A percentile compares a stretch with the other conserved stretches of the same genome.
Conservation (phyloP, 30 jellyfish, hydroid and myxozoan genomes). For the Sanderia malayensis region DNA sequence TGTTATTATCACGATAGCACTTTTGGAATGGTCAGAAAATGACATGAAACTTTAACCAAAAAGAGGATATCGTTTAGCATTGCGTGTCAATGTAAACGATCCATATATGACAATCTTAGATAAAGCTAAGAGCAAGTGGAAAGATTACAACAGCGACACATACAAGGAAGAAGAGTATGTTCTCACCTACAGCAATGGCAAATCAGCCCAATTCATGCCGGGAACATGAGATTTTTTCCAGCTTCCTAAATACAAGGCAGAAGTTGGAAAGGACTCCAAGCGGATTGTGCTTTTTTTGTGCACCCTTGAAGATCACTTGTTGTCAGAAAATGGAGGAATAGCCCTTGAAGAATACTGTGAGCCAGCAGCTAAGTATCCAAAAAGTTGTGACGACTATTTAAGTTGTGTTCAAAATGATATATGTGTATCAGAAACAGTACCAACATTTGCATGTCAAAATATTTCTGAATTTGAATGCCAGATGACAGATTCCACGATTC, state of each 20-base stretch:
- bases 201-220: constrained; percentile 7
- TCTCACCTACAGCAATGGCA: constrained; percentile 2
- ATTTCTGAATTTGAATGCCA: not conserved
- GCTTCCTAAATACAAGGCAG: constrained; percentile 6
- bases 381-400: not conserved
- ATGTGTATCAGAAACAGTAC: not conserved
- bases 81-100: not conserved
- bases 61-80: not conserved
- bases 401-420: not conserved
- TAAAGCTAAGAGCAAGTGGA: not conserved
- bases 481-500: not conserved
- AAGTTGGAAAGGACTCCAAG: constrained; percentile 21
- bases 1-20: not conserved
- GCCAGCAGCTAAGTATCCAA: not conserved
- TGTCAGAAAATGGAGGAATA: constrained; percentile 5
- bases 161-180: not conserved
- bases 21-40: not conserved
- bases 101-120: not conserved
- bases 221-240: constrained; percentile 4
- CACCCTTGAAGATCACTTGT: constrained; percentile 7
- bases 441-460: not conserved
- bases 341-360: no score
- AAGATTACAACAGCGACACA: not conserved
- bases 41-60: not conserved
- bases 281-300: constrained; percentile 5